Evolutionary conservation across 2,113 vertebrate genomes (phyloP).

Genomic region (Thalassoma bifasciatum): DNA sequence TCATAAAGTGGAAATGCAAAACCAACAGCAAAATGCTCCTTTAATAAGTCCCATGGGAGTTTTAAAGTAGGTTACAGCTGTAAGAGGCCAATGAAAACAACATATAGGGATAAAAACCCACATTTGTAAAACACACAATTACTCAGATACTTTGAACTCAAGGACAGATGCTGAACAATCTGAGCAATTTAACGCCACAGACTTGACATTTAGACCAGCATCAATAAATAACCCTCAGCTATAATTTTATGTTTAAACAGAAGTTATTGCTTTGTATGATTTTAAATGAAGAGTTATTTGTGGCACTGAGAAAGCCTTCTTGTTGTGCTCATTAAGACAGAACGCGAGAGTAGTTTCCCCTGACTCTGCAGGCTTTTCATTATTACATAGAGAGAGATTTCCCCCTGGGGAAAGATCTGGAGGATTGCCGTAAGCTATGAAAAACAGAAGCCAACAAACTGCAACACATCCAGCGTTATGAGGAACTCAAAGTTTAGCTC

Average conservation of each 20-base stretch:
- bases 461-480: slow-evolving; percentile 45
- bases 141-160: slow-evolving; percentile 10
- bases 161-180: slow-evolving; percentile 7
- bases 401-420: slow-evolving; percentile 60
- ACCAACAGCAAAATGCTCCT: slow-evolving; percentile 50
- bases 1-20: slow-evolving; percentile 52
- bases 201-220: slow-evolving; percentile 19
- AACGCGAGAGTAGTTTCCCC: slow-evolving; percentile 47
- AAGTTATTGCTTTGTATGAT: slow-evolving; percentile 5
- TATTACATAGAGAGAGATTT: slow-evolving; percentile 58
- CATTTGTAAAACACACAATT: not conserved
- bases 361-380: slow-evolving; percentile 73
- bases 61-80: slow-evolving; percentile 47
- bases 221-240: slow-evolving; percentile 24
- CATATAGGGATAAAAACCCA: slow-evolving; percentile 23
- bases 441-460: slow-evolving; percentile 52
- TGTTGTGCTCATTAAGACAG: slow-evolving; percentile 66
- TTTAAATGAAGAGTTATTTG: slow-evolving; percentile 68
- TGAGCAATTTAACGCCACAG: not conserved
- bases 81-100: slow-evolving; percentile 15
- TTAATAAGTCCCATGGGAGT: slow-evolving; percentile 56
- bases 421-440: slow-evolving; percentile 58
- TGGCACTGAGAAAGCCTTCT: slow-evolving; percentile 12
- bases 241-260: slow-evolving; percentile 29
- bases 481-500: slow-evolving; percentile 24